Percentiles rank a stretch among this genome's conserved stretches.
phyloP scores from a whole-genome alignment of 2,888 invertebrate species.

The Polydrusus tereticollis region DNA sequence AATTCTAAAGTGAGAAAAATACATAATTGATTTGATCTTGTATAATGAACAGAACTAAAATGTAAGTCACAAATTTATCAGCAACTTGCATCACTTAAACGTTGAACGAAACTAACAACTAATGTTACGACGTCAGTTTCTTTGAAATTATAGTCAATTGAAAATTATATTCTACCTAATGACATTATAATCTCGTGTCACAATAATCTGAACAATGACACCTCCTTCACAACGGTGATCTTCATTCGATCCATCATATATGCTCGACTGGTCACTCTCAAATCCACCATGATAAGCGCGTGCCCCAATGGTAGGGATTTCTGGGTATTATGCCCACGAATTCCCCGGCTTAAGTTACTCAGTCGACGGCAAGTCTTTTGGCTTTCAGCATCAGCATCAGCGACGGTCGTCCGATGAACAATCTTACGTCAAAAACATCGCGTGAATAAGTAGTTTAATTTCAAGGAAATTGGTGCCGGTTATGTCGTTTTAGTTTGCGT shows the following conservation, averaged over 20 bases:
- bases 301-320: slow-evolving; percentile 46
- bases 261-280: slow-evolving; percentile 46
- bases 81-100: too few relatives aligned
- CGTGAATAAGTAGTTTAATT: slow-evolving; percentile 8
- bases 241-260: slow-evolving; percentile 43
- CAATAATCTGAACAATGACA: slow-evolving; percentile 41
- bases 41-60: too few relatives aligned
- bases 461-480: slow-evolving; percentile 5
- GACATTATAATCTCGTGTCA: slow-evolving; percentile 27
- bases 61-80: too few relatives aligned
- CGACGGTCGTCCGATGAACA: slow-evolving; percentile 10
- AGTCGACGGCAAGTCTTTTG: slow-evolving; percentile 40
- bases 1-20: too few relatives aligned
- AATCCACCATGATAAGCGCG: slow-evolving; percentile 44
- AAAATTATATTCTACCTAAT: too few relatives aligned
- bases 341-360: slow-evolving; percentile 38
- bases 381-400: slow-evolving; percentile 20
- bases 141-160: too few relatives aligned
- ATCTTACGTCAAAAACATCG: slow-evolving; percentile 26
- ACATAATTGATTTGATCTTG: too few relatives aligned
- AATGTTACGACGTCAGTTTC: too few relatives aligned
- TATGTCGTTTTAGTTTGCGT: not conserved
- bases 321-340: slow-evolving; percentile 45
- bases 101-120: too few relatives aligned
- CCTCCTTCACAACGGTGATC: slow-evolving; percentile 43